A percentile compares a stretch with the other conserved stretches of the same genome.
Conservation (phyloP, 2,888 invertebrate genomes). For the Scelioninae gen. 2 region DNA sequence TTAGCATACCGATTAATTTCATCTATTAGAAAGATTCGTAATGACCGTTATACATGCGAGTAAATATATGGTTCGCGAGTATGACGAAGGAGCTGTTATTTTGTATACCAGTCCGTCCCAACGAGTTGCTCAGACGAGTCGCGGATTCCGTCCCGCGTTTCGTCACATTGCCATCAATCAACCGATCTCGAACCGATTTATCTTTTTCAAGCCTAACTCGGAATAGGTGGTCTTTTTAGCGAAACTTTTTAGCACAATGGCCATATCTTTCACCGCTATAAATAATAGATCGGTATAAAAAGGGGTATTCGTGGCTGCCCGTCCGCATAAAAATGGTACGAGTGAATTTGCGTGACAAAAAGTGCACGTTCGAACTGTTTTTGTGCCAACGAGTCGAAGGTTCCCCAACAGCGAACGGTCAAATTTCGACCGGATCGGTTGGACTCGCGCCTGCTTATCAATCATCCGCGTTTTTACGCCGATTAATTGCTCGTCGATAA, state of each 20-base stretch:
- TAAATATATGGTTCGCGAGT: slow-evolving; percentile 63
- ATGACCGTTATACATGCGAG: slow-evolving; percentile 58
- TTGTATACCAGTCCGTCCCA: slow-evolving; percentile 56
- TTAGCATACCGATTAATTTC: slow-evolving; percentile 63
- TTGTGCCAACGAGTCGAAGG: slow-evolving; percentile 1
- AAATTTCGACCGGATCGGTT: slow-evolving; percentile 7
- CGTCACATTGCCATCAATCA: slow-evolving; percentile 49
- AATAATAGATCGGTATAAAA: slow-evolving; percentile 20
- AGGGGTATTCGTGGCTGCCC: not conserved
- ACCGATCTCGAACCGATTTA: slow-evolving; percentile 37
- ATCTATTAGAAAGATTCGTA: slow-evolving; percentile 56
- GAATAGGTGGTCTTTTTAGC: slow-evolving; percentile 21
- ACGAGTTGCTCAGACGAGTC: slow-evolving; percentile 45
- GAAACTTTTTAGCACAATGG: slow-evolving; percentile 19
- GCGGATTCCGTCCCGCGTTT: slow-evolving; percentile 38
- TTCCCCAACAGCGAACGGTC: slow-evolving; percentile 1
- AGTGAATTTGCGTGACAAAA: slow-evolving; percentile 12
- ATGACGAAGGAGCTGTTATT: slow-evolving; percentile 55
- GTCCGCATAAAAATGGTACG: slow-evolving; percentile 10
- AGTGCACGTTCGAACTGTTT: not conserved
- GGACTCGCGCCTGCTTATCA: slow-evolving; percentile 7
- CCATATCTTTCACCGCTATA: slow-evolving; percentile 3
- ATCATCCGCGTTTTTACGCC: slow-evolving; percentile 13
- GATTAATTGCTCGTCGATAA: slow-evolving; percentile 4
- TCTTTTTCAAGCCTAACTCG: slow-evolving; percentile 48